Evolutionary conservation across 2,888 invertebrate genomes (phyloP).

Genomic region (Dolichomitus sp.): DNA sequence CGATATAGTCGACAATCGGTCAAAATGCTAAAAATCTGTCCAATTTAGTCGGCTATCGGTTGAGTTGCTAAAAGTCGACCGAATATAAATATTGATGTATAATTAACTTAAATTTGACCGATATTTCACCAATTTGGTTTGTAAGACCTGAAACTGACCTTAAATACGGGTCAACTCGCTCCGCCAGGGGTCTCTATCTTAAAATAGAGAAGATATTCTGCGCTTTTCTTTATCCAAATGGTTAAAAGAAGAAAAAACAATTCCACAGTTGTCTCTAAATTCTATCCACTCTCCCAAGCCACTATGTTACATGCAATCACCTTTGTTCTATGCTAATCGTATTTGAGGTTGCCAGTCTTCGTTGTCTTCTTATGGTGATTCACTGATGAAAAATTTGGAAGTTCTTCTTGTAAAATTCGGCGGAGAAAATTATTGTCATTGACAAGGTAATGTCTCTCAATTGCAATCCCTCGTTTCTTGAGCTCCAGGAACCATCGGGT

Average conservation of each 20-base stretch:
- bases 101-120: no score
- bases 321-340: neutral
- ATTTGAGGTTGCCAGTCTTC: neutral
- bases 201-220: neutral
- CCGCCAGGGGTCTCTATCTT: no score
- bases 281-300: neutral
- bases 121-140: no score
- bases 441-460: neutral
- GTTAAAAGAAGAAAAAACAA: neutral
- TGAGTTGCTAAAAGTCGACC: no score
- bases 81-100: no score
- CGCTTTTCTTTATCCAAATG: neutral
- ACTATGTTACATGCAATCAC: neutral
- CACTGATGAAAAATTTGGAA: neutral
- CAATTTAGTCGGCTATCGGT: no score
- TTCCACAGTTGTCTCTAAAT: neutral
- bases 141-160: no score
- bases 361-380: neutral
- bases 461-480: neutral
- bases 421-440: neutral
- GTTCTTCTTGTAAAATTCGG: neutral
- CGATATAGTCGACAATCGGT: no score
- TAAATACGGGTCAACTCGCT: no score
- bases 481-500: neutral
- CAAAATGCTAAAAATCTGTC: no score